These are phyloP conservation scores for Sacculina carcini DNA, from an alignment of 2,888 invertebrate genomes.

Conservation along the genomic window DNA sequence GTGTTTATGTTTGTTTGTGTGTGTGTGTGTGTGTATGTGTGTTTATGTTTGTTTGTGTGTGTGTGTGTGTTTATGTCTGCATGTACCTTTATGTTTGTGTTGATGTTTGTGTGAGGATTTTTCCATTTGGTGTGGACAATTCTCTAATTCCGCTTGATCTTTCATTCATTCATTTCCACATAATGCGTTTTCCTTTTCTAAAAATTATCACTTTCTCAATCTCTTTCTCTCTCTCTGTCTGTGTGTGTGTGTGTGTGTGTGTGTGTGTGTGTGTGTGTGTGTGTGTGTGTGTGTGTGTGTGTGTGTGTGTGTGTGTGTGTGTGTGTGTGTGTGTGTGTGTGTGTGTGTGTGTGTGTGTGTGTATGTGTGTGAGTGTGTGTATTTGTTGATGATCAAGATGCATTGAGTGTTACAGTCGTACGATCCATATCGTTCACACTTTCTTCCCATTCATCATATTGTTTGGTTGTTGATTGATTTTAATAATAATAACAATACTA, in stretches of 20 bases:
- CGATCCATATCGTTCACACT: too few relatives aligned
- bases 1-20: too few relatives aligned
- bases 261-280: constrained; percentile 3
- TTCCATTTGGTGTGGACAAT: not conserved
- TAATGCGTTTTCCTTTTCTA: not conserved
- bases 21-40: not conserved
- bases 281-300: constrained; percentile 6
- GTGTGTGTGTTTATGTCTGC: not conserved
- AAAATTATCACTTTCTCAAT: not conserved
- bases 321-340: constrained; percentile 6
- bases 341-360: constrained; percentile 4
- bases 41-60: not conserved
- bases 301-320: constrained; percentile 7
- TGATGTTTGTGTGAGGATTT: not conserved
- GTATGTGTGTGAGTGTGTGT: too few relatives aligned
- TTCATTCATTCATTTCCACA: not conserved
- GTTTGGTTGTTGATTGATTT: too few relatives aligned
- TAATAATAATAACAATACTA: too few relatives aligned
- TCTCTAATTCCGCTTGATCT: not conserved
- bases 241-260: constrained; percentile 3
- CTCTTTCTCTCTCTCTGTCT: constrained; percentile 1
- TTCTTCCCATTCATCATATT: too few relatives aligned
- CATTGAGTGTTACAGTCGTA: too few relatives aligned
- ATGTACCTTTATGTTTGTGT: not conserved
- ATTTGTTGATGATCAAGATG: too few relatives aligned